These are phyloP conservation scores for Dipodomys ordii DNA, from an alignment of 2,113 vertebrate genomes.

Conservation along the genomic window DNA sequence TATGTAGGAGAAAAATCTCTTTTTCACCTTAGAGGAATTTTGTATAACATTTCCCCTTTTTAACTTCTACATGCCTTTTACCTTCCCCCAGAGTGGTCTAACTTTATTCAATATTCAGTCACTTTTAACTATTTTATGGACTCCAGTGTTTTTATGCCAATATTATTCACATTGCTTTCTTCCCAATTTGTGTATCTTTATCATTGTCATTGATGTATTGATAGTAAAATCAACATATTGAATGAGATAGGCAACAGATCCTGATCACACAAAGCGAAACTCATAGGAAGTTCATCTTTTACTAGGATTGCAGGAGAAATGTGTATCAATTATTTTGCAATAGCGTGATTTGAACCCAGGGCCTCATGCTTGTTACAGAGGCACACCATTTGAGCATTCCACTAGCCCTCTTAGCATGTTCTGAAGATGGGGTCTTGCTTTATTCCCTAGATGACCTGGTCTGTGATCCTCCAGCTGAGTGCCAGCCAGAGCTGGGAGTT, in stretches of 20 bases:
- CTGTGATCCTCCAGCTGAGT: no score
- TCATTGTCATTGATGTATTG: background rate
- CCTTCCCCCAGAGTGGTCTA: background rate
- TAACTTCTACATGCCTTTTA: background rate
- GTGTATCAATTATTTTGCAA: background rate
- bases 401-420: no score
- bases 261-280: background rate
- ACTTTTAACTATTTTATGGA: background rate
- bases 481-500: no score
- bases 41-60: background rate
- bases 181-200: background rate
- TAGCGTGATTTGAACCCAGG: no score
- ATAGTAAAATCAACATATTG: background rate
- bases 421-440: no score
- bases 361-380: background rate
- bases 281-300: background rate
- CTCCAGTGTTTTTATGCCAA: background rate
- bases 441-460: no score
- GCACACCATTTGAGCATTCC: no score
- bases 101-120: background rate
- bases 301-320: background rate
- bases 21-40: background rate
- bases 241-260: background rate
- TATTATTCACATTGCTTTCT: background rate
- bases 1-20: background rate